Base-by-base conservation (phyloP, 2,113 vertebrate species). In the Erythrocebus patas region DNA sequence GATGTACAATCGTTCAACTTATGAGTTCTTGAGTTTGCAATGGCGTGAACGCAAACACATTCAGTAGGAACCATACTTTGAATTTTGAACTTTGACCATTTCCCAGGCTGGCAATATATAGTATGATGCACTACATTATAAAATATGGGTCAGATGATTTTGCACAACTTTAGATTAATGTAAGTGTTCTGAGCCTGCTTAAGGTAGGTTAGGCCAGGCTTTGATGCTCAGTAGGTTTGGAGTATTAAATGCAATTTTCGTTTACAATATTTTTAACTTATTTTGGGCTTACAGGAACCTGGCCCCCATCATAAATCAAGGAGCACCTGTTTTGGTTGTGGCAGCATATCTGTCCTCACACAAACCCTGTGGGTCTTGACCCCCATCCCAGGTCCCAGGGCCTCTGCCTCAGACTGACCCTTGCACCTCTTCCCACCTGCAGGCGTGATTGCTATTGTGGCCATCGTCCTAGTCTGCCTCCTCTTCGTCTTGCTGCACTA, bases 391-490 rank as follows among this genome's bases (percentile, higher is more conserved):
- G 6, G n/a, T 1, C 43, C 57, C 35, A 23, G 7, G n/a, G 45
- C 0, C 4, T 11, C 20, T 23, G 45, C 1, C 4, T 18, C 20
- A 32, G 22, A 40, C 23, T 43, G 20, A 94, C 18, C 35, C 12
- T 3, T 20, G 11, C n/a, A 1, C 23, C 14, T 45, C n/a, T 57
- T 68, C 16, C 64, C 20, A 27, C 59, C 92, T 64, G 3, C 80
- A 99, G 99, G 98, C 43, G 98, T 99, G 82, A 98, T 99, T 32
- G 30, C 98, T 0, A 98, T 98, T 0, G 98, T 99, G 87, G 95
- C 98, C 0, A 97, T 99, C 68, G 98, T 99, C 82, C 97, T 99
- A 32, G 76, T 99, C 22, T 98, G 98, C 98, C 97, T 99, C 50
- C 81, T 98, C 43, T 11, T 98, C 1, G 95, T 99, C 92, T 97